A percentile compares a stretch with the other conserved stretches of the same genome.
phyloP scores from a whole-genome alignment of 2,797 vertebrate species.

The Acridotheres tristis region DNA sequence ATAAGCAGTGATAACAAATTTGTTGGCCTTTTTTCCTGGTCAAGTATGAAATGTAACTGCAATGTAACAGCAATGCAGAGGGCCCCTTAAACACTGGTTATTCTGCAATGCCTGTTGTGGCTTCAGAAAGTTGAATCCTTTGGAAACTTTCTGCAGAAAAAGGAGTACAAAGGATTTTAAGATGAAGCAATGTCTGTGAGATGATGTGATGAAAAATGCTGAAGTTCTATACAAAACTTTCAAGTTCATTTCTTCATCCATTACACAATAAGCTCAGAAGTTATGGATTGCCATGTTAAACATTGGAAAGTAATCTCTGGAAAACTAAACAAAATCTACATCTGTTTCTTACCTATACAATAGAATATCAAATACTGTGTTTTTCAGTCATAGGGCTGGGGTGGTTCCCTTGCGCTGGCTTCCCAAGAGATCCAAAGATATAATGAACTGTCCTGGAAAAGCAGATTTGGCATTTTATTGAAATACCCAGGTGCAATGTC shows the following conservation, averaged over 20 bases:
- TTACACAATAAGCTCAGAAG: background rate
- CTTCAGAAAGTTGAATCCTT: background rate
- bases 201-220: background rate
- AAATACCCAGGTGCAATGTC: background rate
- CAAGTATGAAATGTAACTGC: background rate
- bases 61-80: background rate
- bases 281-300: background rate
- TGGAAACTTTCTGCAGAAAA: background rate
- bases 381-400: background rate
- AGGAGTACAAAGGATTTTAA: background rate
- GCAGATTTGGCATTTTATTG: background rate
- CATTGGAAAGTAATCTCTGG: background rate
- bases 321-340: background rate
- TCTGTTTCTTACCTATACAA: background rate
- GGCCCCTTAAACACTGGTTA: background rate
- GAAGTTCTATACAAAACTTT: background rate
- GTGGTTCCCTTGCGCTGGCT: background rate
- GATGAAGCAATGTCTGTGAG: background rate
- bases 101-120: background rate
- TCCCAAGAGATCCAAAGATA: background rate
- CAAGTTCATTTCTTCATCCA: background rate
- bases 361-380: background rate
- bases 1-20: background rate
- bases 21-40: background rate
- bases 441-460: background rate